Evolutionary conservation across 1,140 invertebrate genomes (phyloP).

Genomic region (Pseudomyrmex pallidus): DNA sequence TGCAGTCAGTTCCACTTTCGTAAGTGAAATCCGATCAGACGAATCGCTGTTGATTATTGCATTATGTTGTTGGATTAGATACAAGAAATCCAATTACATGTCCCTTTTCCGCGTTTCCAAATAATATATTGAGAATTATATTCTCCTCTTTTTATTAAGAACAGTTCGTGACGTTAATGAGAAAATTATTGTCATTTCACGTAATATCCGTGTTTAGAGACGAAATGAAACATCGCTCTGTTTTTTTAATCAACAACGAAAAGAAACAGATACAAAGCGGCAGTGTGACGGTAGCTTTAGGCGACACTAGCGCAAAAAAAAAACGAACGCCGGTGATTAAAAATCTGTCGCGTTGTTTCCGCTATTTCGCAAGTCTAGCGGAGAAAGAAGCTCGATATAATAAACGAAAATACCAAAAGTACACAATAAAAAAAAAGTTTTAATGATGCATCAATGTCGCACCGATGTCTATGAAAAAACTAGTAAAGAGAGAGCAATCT

Average conservation of each 20-base stretch:
- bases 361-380: neutral
- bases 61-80: neutral
- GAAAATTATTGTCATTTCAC: neutral
- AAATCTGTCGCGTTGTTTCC: slow-evolving; percentile 16
- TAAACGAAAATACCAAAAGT: neutral
- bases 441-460: neutral
- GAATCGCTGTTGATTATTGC: too few relatives aligned
- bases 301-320: neutral
- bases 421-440: neutral
- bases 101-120: too few relatives aligned
- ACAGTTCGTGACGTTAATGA: too few relatives aligned
- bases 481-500: too few relatives aligned
- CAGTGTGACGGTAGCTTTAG: slow-evolving; percentile 19
- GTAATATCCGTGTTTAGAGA: slow-evolving; percentile 8
- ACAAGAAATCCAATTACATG: neutral
- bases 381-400: neutral
- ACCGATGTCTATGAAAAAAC: too few relatives aligned
- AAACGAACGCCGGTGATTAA: slow-evolving; percentile 36
- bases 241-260: slow-evolving; percentile 39
- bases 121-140: too few relatives aligned
- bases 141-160: too few relatives aligned
- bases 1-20: neutral
- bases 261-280: neutral
- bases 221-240: neutral
- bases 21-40: neutral